A percentile compares a stretch with the other conserved stretches of the same genome.
Conservation (phyloP, 2,113 vertebrate species). For the Nematolebias whitei region DNA sequence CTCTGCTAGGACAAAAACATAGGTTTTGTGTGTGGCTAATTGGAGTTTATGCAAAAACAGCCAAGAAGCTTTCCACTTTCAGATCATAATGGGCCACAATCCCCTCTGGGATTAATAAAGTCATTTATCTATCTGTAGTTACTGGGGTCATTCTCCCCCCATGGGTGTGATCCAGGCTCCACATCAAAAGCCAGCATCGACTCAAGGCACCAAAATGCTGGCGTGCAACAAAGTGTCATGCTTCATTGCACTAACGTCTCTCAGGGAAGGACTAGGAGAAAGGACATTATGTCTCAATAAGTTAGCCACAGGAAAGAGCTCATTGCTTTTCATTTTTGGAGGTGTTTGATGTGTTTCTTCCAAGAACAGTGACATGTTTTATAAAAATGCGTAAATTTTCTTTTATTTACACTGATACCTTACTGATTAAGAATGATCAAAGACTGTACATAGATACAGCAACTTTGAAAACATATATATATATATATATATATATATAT, state of each 20-base stretch:
- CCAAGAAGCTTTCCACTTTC: slow-evolving; percentile 65
- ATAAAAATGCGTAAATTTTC: background rate
- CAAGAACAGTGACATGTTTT: background rate
- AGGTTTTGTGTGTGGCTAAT: slow-evolving; percentile 43
- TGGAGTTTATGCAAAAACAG: background rate
- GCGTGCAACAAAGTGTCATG: slow-evolving; percentile 52
- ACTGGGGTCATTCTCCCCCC: slow-evolving; percentile 38
- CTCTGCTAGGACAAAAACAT: slow-evolving; percentile 42
- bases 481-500: too few relatives aligned
- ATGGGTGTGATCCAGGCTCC: slow-evolving; percentile 58
- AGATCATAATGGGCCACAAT: slow-evolving; percentile 35
- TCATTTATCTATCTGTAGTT: slow-evolving; percentile 29
- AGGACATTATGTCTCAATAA: slow-evolving; percentile 43
- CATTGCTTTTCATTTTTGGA: slow-evolving; percentile 7
- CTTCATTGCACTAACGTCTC: slow-evolving; percentile 63
- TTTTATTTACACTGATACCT: slow-evolving; percentile 16
- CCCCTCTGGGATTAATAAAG: too few relatives aligned
- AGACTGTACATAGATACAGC: too few relatives aligned
- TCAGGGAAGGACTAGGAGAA: slow-evolving; percentile 42
- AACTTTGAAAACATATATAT: slow-evolving; percentile 7
- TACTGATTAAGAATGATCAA: slow-evolving; percentile 18
- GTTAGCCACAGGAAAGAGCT: slow-evolving; percentile 46
- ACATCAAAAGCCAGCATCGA: slow-evolving; percentile 69
- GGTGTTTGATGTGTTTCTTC: slow-evolving; percentile 26
- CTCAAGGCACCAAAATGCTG: slow-evolving; percentile 54